Base-by-base conservation (phyloP, 2,888 invertebrate genomes). In the Acheta domesticus region DNA sequence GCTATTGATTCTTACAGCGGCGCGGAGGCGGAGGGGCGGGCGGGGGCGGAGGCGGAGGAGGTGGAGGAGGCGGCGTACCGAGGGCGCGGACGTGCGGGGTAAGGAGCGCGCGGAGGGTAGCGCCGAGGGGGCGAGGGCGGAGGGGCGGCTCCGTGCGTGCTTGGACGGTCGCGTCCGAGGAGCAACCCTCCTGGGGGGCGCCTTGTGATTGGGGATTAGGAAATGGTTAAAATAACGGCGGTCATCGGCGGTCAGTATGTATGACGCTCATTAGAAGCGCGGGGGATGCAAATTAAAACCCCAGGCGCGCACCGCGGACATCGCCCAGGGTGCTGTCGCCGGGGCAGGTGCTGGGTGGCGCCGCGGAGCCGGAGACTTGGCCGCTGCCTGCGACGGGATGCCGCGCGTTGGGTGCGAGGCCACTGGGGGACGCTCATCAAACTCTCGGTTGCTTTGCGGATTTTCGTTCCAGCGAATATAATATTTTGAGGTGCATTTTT, bases 1-100 rank as follows among this genome's bases (percentile, higher is more conserved):
- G 62, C 62, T 62, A 62, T 62, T 62, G 62, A 62, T 62, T 62
- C 62, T 62, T 62, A 62, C 62, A 62, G 62, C 62, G 62, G 62
- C 62, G 62, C 62, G n/a, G 62, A 62, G 62, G 62, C 62, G 62
- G n/a, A 8, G 62, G 62, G 62, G 16, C 16, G n/a, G 1, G 62
- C 16, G 62, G 62, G 62, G 16, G 62, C 16, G n/a, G 62, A 19
- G n/a, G 16, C 62, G 19, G 19, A 19, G 23, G 23, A 19, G 62
- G 62, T 19, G 62, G 19, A 16, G 62, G 62, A 19, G 62, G 62
- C 62, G 62, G 62, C 14, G 62, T 62, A 62, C 62, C 62, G n/a
- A 62, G 62, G 36, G 36, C 36, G 36, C 36, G 36, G 36, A 36
- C 36, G 36, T 36, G 36, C 36, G 36, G 36, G 62, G 62, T 62